Evolutionary conservation across 2,888 invertebrate genomes (phyloP).

Genomic region (Dryocosmus kuriphilus): DNA sequence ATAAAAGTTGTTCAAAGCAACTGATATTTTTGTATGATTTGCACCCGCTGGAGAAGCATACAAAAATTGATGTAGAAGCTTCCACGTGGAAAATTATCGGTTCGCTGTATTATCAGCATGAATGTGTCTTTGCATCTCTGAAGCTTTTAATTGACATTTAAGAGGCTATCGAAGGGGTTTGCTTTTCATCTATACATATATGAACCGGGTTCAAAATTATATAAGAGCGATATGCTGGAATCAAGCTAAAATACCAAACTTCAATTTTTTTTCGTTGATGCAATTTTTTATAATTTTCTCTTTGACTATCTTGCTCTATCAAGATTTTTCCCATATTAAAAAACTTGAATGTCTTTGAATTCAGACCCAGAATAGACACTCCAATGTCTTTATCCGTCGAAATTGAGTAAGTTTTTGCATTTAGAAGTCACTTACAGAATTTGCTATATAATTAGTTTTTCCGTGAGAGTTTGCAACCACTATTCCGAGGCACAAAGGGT

Average conservation of each 20-base stretch:
- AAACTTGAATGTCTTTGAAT: neutral
- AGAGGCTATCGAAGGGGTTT: no score
- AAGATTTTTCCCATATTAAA: neutral
- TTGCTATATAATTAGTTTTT: constrained; percentile 40
- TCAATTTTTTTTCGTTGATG: neutral
- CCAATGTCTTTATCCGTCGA: constrained; percentile 4
- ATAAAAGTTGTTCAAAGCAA: no score
- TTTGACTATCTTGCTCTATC: neutral
- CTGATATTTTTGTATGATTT: no score
- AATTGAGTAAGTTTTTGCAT: constrained; percentile 40
- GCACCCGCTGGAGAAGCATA: no score
- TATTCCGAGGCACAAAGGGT: constrained; percentile 48
- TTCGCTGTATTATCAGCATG: no score
- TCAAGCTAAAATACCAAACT: neutral
- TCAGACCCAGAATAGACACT: neutral
- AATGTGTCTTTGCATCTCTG: no score
- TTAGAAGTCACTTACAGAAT: constrained; percentile 33
- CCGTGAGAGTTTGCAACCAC: constrained; percentile 47
- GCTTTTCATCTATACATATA: no score
- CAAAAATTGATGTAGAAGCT: no score
- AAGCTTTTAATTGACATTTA: no score
- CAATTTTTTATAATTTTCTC: neutral
- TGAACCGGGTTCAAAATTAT: no score
- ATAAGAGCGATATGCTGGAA: no score
- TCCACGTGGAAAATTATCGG: no score